Conservation (phyloP, 2,113 vertebrate species). For the Tupaia tana region DNA sequence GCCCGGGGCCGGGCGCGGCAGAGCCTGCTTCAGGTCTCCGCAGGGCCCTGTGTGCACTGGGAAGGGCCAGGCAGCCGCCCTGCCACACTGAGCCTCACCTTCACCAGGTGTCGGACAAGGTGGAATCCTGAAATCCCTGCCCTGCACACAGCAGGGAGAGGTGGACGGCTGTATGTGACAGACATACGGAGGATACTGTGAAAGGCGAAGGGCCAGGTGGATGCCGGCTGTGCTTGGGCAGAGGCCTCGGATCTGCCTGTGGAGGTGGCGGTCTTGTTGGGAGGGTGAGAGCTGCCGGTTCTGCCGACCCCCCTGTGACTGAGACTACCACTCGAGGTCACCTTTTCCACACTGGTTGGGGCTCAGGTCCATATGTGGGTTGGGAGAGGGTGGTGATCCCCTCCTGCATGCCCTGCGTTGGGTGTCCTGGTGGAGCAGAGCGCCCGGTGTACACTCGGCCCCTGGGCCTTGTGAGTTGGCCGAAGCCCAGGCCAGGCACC, state of each 20-base stretch:
- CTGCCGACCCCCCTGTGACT: background rate
- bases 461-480: background rate
- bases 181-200: background rate
- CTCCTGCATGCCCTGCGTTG: rapidly evolving
- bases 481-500: background rate
- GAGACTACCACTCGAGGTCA: background rate
- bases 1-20: rapidly evolving
- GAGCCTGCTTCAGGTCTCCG: background rate
- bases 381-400: background rate
- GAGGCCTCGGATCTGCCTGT: background rate
- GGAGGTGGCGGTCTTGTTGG: background rate
- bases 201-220: background rate
- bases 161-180: background rate
- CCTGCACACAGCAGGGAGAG: rapidly evolving
- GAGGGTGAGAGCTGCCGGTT: background rate
- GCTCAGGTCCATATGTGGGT: background rate
- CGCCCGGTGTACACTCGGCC: background rate
- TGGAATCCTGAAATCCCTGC: too few relatives aligned
- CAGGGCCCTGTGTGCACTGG: background rate
- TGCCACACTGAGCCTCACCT: background rate
- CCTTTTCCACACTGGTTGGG: background rate
- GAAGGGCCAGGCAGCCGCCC: background rate
- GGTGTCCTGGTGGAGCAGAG: background rate
- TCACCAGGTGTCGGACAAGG: background rate
- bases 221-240: background rate